These are phyloP conservation scores for Herpailurus yagouaroundi DNA, from an alignment of 2,113 vertebrate genomes.

Conservation along the genomic window DNA sequence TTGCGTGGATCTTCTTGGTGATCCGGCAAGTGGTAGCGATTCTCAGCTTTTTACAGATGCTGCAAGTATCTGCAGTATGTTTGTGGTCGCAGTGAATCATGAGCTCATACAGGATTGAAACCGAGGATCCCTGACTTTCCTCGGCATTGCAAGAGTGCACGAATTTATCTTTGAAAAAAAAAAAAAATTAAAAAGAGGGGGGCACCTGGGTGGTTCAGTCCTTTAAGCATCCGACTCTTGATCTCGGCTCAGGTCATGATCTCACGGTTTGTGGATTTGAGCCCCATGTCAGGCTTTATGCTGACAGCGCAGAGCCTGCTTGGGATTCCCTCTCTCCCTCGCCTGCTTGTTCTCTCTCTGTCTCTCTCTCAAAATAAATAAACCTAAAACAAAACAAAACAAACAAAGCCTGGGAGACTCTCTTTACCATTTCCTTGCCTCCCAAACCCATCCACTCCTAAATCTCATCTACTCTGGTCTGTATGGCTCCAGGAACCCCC, in stretches of 20 bases:
- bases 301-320: too few relatives aligned
- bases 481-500: neutral
- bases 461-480: neutral
- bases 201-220: too few relatives aligned
- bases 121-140: neutral
- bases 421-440: neutral
- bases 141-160: neutral
- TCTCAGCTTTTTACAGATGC: neutral
- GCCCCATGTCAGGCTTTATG: too few relatives aligned
- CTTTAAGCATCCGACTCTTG: too few relatives aligned
- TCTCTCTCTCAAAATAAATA: too few relatives aligned
- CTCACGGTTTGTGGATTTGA: too few relatives aligned
- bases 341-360: too few relatives aligned
- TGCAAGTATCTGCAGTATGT: neutral
- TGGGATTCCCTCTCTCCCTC: too few relatives aligned
- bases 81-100: neutral
- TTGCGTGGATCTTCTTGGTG: rapidly evolving
- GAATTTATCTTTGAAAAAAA: neutral
- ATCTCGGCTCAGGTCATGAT: too few relatives aligned
- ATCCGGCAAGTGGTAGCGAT: neutral
- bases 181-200: neutral
- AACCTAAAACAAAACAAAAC: too few relatives aligned
- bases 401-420: neutral
- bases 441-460: neutral
- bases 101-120: neutral